Percentiles rank a stretch among this genome's conserved stretches.
These are phyloP conservation scores for Paraplagusia blochii DNA, from an alignment of 2,113 vertebrate species.

Conservation along the genomic window DNA sequence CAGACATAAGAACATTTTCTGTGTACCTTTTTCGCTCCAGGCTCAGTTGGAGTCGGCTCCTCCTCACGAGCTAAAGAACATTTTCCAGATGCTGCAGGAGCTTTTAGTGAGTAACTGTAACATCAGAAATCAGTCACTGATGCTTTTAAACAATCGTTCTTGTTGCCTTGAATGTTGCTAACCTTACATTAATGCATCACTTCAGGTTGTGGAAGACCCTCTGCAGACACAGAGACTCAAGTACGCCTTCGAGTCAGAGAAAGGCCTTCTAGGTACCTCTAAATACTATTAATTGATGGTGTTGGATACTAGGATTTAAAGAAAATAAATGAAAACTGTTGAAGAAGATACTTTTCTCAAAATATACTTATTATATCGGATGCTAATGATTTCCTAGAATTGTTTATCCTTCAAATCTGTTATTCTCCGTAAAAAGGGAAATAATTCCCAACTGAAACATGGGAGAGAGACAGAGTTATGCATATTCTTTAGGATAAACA, in stretches of 20 bases:
- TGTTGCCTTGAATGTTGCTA: neutral
- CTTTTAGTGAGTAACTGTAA: conserved; percentile 83
- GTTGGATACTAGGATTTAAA: too few species aligned
- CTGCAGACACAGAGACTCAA: conserved; percentile 92
- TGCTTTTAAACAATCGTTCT: neutral
- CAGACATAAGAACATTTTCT: neutral
- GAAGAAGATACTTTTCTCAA: too few species aligned
- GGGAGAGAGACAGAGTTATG: too few species aligned
- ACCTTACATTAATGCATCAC: neutral
- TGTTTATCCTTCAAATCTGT: too few species aligned
- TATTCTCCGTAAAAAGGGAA: too few species aligned
- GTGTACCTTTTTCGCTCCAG: conserved; percentile 56
- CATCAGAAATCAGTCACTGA: neutral
- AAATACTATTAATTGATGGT: too few species aligned
- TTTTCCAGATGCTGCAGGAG: conserved; percentile 95
- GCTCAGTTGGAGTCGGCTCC: conserved; percentile 94
- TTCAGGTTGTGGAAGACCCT: conserved; percentile 91
- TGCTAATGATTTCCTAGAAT: too few species aligned
- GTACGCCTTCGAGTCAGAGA: conserved; percentile 96
- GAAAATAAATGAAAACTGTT: too few species aligned
- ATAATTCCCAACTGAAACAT: too few species aligned
- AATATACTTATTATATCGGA: too few species aligned
- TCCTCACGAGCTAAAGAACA: conserved; percentile 95
- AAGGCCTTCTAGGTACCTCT: conserved; percentile 89
- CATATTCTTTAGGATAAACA: too few species aligned